Evolutionary conservation across 2,113 vertebrate species (phyloP).

Genomic region (Myotis lucifugus): DNA sequence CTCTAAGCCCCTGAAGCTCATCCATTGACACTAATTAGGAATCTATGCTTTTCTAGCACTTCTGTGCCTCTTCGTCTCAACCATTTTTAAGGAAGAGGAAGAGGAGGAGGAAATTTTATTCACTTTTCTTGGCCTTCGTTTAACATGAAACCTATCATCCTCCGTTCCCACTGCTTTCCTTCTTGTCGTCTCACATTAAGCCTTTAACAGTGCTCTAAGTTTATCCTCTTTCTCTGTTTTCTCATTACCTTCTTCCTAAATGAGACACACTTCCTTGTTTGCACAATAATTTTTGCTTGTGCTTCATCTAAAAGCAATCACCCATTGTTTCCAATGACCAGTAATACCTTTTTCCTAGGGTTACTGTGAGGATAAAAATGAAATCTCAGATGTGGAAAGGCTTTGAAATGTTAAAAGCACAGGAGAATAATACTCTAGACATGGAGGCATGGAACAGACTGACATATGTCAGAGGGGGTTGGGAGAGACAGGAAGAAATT

Average conservation of each 20-base stretch:
- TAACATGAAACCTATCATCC: not conserved
- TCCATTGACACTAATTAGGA: not conserved
- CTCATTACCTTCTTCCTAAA: not conserved
- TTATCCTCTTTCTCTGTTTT: not conserved
- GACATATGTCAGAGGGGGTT: too few relatives aligned
- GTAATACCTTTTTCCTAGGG: not conserved
- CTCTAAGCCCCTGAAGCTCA: not conserved
- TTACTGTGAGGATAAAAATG: not conserved
- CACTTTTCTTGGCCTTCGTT: not conserved
- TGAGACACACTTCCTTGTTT: not conserved
- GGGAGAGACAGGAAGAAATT: too few relatives aligned
- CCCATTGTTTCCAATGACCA: not conserved
- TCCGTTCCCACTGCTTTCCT: not conserved
- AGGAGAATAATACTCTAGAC: too few relatives aligned
- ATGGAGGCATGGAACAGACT: too few relatives aligned
- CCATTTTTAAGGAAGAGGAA: not conserved
- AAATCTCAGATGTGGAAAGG: conserved; percentile 23
- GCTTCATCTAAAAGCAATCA: not conserved
- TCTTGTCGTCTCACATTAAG: not conserved
- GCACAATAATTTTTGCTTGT: not conserved
- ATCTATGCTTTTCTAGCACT: not conserved
- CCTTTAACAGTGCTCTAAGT: not conserved
- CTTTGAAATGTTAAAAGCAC: not conserved
- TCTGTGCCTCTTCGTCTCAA: not conserved
- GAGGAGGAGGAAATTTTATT: not conserved